These are phyloP conservation scores for Neomonachus schauinslandi DNA, from an alignment of 2,113 vertebrate species.

Conservation along the genomic window DNA sequence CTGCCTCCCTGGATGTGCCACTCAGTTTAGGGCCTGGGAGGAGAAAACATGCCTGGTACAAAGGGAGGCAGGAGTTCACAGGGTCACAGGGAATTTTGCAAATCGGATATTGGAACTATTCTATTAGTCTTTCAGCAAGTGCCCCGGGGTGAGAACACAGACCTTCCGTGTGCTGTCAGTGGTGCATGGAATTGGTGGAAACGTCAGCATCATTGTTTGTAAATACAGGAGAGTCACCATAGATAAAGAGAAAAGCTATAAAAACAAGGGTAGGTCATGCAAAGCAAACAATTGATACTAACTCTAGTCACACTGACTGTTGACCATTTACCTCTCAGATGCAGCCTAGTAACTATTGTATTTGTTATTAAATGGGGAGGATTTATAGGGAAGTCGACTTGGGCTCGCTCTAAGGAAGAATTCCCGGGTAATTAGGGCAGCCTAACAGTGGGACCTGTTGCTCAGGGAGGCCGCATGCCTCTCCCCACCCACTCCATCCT, in stretches of 20 bases:
- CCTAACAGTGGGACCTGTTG: fast-evolving
- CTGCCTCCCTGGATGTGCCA: too few relatives aligned
- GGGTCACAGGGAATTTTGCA: neutral
- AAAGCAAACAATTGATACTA: neutral
- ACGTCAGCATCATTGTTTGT: neutral
- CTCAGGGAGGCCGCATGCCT: neutral
- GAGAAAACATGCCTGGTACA: neutral
- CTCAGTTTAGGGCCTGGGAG: neutral
- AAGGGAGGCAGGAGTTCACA: neutral
- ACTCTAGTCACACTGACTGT: neutral
- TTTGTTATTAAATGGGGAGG: neutral
- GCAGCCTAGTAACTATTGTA: neutral
- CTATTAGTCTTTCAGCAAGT: neutral
- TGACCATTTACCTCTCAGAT: neutral
- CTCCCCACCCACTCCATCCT: neutral
- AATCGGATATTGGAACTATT: neutral
- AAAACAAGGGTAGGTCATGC: neutral
- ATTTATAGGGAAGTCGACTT: neutral
- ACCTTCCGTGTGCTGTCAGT: fast-evolving
- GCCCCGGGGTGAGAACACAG: neutral
- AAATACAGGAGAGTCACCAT: neutral
- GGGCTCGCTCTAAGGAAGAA: neutral
- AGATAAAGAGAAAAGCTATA: neutral
- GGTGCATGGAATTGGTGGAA: fast-evolving
- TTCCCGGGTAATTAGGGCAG: neutral